phyloP scores from a whole-genome alignment of 2,888 invertebrate genomes.

The Poecilus cupreus region DNA sequence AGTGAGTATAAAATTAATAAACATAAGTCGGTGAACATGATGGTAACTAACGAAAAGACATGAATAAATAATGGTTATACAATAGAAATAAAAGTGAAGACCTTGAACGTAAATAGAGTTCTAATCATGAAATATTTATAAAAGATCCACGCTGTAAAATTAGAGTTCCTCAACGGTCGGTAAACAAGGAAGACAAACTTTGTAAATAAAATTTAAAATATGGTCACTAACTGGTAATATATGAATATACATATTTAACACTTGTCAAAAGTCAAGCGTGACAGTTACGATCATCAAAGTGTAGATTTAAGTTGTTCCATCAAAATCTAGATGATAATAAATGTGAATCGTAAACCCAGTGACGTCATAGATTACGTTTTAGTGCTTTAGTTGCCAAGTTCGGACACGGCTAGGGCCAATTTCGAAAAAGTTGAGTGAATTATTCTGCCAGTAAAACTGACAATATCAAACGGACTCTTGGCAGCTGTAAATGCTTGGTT shows the following conservation, averaged over 20 bases:
- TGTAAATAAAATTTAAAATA: constrained; percentile 46
- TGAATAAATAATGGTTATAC: background rate
- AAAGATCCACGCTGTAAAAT: constrained; percentile 1
- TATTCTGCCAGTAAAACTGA: constrained; percentile 30
- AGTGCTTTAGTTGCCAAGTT: constrained; percentile 36
- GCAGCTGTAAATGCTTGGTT: background rate
- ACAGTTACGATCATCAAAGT: constrained; percentile 43
- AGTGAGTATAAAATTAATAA: too few species aligned
- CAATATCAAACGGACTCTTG: constrained; percentile 30
- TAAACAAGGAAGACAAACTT: constrained; percentile 43
- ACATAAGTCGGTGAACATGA: too few species aligned
- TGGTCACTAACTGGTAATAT: constrained; percentile 35
- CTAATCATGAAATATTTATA: constrained; percentile 20
- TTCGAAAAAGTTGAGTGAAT: constrained; percentile 38
- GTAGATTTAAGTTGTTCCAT: constrained; percentile 45
- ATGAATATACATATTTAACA: constrained; percentile 49
- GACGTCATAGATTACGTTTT: constrained; percentile 43
- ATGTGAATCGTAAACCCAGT: constrained; percentile 45
- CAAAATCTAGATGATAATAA: constrained; percentile 46
- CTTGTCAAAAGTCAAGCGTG: constrained; percentile 33
- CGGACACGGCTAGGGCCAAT: constrained; percentile 19
- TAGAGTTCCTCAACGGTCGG: constrained; percentile 1
- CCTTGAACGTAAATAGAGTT: too few species aligned
- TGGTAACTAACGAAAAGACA: too few species aligned
- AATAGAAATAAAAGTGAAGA: background rate